Evolutionary conservation across 92 coral and sea anemone species (phyloP), one percentile per base, ranked within the genome.

Genomic region (Actinernus sp.): DNA sequence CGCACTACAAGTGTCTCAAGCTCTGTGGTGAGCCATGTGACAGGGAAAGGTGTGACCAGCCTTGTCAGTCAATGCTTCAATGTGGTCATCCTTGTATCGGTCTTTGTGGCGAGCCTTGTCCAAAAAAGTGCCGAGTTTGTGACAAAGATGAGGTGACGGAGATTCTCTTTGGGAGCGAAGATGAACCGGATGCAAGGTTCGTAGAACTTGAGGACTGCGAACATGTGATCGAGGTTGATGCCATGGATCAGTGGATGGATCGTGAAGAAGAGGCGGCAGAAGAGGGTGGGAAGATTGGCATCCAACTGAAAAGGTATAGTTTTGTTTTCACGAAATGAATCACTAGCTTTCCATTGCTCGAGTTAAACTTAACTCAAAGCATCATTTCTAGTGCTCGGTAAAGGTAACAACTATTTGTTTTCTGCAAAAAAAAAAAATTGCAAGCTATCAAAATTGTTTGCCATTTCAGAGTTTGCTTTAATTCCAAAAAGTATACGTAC

Each of bases 41-140:
- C 34, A 85, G 98, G 6, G 65, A 20, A 2, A 81, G 98, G n/a
- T 94, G 98, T 34, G 33, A 87, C 61, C 39, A 45, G 9, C 89
- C 87, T 1, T 94, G 98, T 23, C 11, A 4, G 19, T 71, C 83
- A 68, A 63, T 0, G 3, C 68, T 94, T 8, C 39, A 41, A 19
- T 94, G 98, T 50, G 37, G 18, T 14, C 98, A 94, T 49, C 85
- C 71, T 0, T 94, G 98, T 50, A 91, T 91, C 17, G 98, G 98
- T 36, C 74, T 94, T 63, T 94, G 98, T 52, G 98, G 98, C 33
- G 98, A 94, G 44, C 73, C 68, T 26, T 93, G 98, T 68, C 98
- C 98, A 14, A 75, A 73, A 49, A 93, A 93, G 61, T 93, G 98
- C 72, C 84, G 97, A 58, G 81, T 56, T 21, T 93, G 98, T 32